Conservation (phyloP, 1,140 invertebrate species). For the Drosophila obscura region DNA sequence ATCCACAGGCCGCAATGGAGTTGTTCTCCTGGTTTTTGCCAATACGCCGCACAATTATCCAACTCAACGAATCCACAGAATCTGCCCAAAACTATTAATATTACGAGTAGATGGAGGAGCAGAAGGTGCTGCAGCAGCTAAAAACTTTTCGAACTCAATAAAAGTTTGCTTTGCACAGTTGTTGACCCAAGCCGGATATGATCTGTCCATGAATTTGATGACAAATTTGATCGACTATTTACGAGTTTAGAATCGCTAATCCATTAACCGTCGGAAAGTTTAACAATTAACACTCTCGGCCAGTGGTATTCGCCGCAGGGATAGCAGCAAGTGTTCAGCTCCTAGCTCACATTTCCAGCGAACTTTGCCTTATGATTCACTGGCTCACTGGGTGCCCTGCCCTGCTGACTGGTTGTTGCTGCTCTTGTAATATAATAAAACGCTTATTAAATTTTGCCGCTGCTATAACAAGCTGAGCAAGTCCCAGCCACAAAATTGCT, state of each 20-base stretch:
- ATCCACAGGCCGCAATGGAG: not conserved
- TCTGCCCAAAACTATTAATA: conserved; percentile 50
- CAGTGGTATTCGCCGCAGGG: conserved; percentile 3
- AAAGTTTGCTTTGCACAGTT: conserved; percentile 5
- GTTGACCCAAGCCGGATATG: conserved; percentile 29
- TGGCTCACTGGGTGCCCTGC: not conserved
- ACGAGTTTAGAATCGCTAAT: conserved; percentile 39
- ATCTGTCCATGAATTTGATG: conserved; percentile 19
- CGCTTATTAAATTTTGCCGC: conserved; percentile 70
- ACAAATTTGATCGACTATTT: conserved; percentile 30
- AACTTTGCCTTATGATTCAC: conserved; percentile 40
- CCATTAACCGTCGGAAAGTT: conserved; percentile 45
- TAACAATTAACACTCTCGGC: conserved; percentile 65
- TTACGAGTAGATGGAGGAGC: not conserved
- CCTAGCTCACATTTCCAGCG: conserved; percentile 12
- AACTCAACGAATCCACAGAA: conserved; percentile 36
- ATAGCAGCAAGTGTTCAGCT: conserved; percentile 48
- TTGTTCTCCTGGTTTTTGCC: conserved; percentile 28
- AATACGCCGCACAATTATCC: conserved; percentile 38
- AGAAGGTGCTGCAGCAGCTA: too few relatives aligned
- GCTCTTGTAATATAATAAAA: conserved; percentile 70
- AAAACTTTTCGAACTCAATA: conserved; percentile 21
- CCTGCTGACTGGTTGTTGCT: conserved; percentile 29
- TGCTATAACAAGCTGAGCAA: conserved; percentile 60
- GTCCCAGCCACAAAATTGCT: conserved; percentile 67